Base-by-base conservation (phyloP, 2,113 vertebrate species). In the Edolisoma coerulescens region DNA sequence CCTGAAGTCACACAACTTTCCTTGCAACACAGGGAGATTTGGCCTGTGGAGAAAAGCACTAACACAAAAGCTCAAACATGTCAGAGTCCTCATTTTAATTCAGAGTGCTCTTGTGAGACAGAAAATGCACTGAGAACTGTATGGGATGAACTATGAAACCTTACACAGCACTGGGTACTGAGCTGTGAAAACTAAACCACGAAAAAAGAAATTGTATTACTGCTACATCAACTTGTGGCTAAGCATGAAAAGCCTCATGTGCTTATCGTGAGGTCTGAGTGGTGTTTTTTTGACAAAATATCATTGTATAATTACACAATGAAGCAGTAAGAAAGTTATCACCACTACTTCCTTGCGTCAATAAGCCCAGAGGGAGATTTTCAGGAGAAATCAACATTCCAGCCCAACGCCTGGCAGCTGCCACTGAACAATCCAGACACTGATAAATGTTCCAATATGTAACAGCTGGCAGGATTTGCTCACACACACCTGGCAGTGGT, bases 371-470 rank as follows among this genome's bases (percentile, higher is more conserved):
- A 35, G 41, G 41, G 24, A 50, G 27, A 35, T 35, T 84, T 47
- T 26, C 2, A 4, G n/a, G 9, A 45, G 42, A 63, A 57, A 68
- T 39, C 52, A 84, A 64, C 61, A 28, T 60, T 65, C n/a, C 77
- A 89, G 54, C 27, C 33, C 35, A 59, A 24, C 0, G 6, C 28
- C 49, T 56, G 33, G 41, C 70, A 73, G n/a, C 33, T 61, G 61
- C 26, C 42, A 49, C 32, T 1, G 10, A 26, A 5, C 1, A 1
- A 90, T 21, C n/a, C 86, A 50, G 71, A 32, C 12, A 7, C 45
- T 13, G 53, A 35, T 7, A 68, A 47, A 44, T 0, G 5, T 11
- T 54, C 47, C 33, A 30, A 9, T 2, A 7, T 0, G 3, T 23
- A 67, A 26, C 56, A 78, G 64, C 80, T 80, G 57, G 81, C 87